Evolutionary conservation across 2,888 invertebrate genomes (phyloP), one percentile per base, ranked within the genome.

Genomic region (Epinotia bilunana): DNA sequence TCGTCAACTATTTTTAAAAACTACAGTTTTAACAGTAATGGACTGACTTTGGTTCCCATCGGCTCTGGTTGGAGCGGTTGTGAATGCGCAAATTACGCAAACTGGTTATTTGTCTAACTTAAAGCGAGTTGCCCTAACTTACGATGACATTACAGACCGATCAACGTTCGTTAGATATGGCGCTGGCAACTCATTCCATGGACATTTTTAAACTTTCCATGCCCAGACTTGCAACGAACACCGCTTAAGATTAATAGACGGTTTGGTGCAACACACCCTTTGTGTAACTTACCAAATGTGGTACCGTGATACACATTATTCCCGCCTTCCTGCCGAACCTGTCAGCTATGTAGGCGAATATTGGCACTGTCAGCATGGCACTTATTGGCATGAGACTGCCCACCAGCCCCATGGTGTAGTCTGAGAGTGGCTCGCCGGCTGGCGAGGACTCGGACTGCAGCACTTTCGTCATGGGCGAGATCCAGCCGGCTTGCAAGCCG

Each of bases 401-500:
- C 39, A 92, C 79, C 86, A 89, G 88, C 0, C 89, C 84, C 5
- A 87, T 79, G 65, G 85, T 83, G 69, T 83, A 80, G 63, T 83
- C 87, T 1, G 89, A 85, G 77, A 95, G 80, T 12, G 90, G 86
- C 62, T 84, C 77, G 0, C 86, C 84, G 9, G 87, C 83, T 0
- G 92, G 90, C 2, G 91, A 88, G 9, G 78, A 68, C 18, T 83
- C 81, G 1, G 91, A 88, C 76, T 90, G 85, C 73, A 94, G 83
- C 46, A 88, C 79, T 16, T 88, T 87, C 60, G 91, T 85, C 79
- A 91, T 90, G 12, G 94, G 92, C 2, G 94, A 93, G 9, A 92
- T 85, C 92, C 93, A 94, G 33, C 93, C 94, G 2, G 88, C 82
- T 77, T 90, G 90, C 39, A 90, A 83, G 4, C 94, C 94, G 75